A percentile compares a stretch with the other conserved stretches of the same genome.
Conservation (phyloP, 1,140 invertebrate species). For the Cotesia glomerata region DNA sequence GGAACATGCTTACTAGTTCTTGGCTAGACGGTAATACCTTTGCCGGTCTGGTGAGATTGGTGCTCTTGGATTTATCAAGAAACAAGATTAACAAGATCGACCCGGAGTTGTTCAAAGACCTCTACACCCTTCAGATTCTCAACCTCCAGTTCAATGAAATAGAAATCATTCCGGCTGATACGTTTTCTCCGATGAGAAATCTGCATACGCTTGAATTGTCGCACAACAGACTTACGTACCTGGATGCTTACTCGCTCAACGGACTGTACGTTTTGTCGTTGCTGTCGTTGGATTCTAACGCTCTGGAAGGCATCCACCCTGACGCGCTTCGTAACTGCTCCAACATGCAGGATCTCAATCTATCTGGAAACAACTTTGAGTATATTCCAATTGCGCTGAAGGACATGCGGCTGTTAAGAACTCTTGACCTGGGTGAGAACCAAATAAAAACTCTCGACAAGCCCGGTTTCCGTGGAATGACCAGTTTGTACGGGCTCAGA, state of each 20-base stretch:
- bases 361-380: slow-evolving; percentile 80
- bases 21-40: slow-evolving; percentile 86
- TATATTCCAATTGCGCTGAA: slow-evolving; percentile 76
- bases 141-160: slow-evolving; percentile 82
- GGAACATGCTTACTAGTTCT: slow-evolving; percentile 82
- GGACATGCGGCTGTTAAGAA: slow-evolving; percentile 77
- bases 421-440: slow-evolving; percentile 83
- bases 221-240: slow-evolving; percentile 75
- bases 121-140: slow-evolving; percentile 83
- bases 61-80: slow-evolving; percentile 83
- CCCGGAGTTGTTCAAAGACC: slow-evolving; percentile 79
- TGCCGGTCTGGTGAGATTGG: slow-evolving; percentile 83
- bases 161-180: slow-evolving; percentile 75
- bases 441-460: slow-evolving; percentile 77
- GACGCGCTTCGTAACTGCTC: slow-evolving; percentile 85
- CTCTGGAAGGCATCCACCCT: slow-evolving; percentile 73
- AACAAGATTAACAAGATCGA: slow-evolving; percentile 83
- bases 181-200: slow-evolving; percentile 82
- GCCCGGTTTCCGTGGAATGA: slow-evolving; percentile 81
- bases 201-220: slow-evolving; percentile 80
- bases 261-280: slow-evolving; percentile 83
- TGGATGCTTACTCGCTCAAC: slow-evolving; percentile 79
- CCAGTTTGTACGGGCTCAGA: slow-evolving; percentile 76
- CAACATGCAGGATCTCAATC: slow-evolving; percentile 78
- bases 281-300: slow-evolving; percentile 79